phyloP scores from a whole-genome alignment of 2,797 vertebrate species.

The Leucoraja ocellata region DNA sequence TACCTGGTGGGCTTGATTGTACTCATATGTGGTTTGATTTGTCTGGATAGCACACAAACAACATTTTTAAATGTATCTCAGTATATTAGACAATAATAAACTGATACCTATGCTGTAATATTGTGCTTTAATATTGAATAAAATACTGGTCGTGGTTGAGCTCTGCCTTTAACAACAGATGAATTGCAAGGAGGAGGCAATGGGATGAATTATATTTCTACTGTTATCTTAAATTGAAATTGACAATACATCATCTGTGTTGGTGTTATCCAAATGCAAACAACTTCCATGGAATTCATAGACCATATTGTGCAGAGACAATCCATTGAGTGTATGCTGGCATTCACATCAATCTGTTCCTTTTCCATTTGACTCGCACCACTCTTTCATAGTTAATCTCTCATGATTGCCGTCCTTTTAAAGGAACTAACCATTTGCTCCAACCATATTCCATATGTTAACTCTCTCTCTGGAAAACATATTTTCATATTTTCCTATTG shows the following conservation, averaged over 20 bases:
- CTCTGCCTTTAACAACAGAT: background rate
- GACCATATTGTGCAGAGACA: background rate
- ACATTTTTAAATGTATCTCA: no score
- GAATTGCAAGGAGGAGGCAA: background rate
- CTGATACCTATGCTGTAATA: no score
- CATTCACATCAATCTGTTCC: background rate
- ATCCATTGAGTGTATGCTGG: background rate
- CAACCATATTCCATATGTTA: no score
- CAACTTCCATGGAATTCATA: background rate
- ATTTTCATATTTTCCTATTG: background rate
- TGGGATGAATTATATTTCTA: background rate
- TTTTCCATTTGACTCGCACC: background rate
- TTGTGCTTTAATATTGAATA: no score
- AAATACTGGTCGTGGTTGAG: no score
- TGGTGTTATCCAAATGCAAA: background rate
- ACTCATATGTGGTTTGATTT: no score
- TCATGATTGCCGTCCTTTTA: no score
- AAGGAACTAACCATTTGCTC: no score
- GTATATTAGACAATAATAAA: no score
- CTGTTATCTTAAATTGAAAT: background rate
- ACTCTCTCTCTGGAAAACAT: background rate
- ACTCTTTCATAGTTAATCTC: no score
- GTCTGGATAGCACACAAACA: no score
- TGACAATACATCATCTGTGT: background rate
- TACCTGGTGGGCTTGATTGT: no score